Base-by-base conservation (phyloP, 2,797 vertebrate species). In the Rhodeus uyekii region DNA sequence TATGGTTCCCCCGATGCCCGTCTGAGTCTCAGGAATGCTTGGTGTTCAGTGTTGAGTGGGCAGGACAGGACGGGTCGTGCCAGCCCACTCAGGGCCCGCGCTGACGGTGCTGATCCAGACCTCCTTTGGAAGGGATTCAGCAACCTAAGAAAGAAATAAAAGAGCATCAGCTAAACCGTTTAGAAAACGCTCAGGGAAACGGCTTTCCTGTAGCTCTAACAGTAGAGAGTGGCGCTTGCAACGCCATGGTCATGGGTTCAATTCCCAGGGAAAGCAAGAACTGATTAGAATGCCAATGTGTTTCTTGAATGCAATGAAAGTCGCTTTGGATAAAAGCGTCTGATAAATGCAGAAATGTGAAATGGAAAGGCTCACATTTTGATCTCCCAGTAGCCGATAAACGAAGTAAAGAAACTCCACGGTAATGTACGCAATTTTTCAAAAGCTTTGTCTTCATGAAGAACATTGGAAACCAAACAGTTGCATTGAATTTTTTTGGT, bases 11-110 rank as follows among this genome's bases (percentile, higher is more conserved):
- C 73, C 13, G 36, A 76, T 58, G 38, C 42, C 36, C 42, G 29
- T 34, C 68, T 39, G 53, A 42, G 42, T 55, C 22, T 48, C 8
- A 8, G 65, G 22, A 80, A 72, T n/a, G 61, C 24, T 48, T 6
- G 39, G 27, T 9, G 53, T 24, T 77, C 46, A 46, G 29, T 63
- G 27, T 48, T 27, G 60, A 46, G 78, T 38, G 38, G 75, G 34
- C 46, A 29, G 44, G 69, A 50, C 46, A 29, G 44, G 69, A 50
- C 32, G 32, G 63, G 79, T 77, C 61, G 60, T 50, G 80, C 67
- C 77, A 86, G 86, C 76, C 85, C 84, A 78, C 63, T 76, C 46
- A 85, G 85, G 83, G 83, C 81, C 83, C 71, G 72, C 67, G 68
- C 34, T 14, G 79, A 68, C 27, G 78, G 63, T 76, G 39, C 46